Evolutionary conservation across 2,888 invertebrate genomes (phyloP), one percentile per base, ranked within the genome.

Genomic region (Cyclophora albipunctata): DNA sequence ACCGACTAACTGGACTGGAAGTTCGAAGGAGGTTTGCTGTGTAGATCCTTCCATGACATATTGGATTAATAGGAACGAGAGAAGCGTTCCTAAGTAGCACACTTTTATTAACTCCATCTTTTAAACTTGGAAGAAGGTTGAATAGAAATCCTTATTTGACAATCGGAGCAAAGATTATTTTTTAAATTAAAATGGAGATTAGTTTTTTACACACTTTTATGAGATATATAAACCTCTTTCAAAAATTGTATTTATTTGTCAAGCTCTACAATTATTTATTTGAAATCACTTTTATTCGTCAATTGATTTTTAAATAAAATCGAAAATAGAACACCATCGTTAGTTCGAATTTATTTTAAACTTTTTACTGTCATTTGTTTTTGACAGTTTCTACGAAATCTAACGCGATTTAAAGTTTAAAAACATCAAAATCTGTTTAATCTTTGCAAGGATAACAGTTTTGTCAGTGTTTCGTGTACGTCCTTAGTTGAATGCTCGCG

Each of bases 1-100:
- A 42, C 96, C 96, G 48, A 96, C 89, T 47, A 96, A 81, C 73
- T 96, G 95, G 7, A 96, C 94, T 3, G 96, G 96, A 50, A 95
- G 73, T 64, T 94, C 72, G 57, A 80, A 80, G 3, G 71, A 65
- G 3, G 73, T 52, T 51, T 80, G 65, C 55, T 83, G 70, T 7
- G 78, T 67, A 0, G 73, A 69, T 6, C 83, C 76, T 64, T 83
- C 79, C 69, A 72, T 71, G 34, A 78, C 50, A 58, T 77, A 79
- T 70, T 84, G 78, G 44, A 84, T 73, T 54, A 85, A 57, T 50
- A 86, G 53, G 48, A 85, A 61, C 34, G 75, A 73, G 4, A 85
- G 35, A 45, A 84, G 49, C 52, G 62, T 71, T 80, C 78, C 80
- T 42, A 83, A 47, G 52, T 81, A 85, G 53, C 75, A 80, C 66